Evolutionary conservation across 2,797 vertebrate genomes (phyloP).

Genomic region (Simalia tracyae): DNA sequence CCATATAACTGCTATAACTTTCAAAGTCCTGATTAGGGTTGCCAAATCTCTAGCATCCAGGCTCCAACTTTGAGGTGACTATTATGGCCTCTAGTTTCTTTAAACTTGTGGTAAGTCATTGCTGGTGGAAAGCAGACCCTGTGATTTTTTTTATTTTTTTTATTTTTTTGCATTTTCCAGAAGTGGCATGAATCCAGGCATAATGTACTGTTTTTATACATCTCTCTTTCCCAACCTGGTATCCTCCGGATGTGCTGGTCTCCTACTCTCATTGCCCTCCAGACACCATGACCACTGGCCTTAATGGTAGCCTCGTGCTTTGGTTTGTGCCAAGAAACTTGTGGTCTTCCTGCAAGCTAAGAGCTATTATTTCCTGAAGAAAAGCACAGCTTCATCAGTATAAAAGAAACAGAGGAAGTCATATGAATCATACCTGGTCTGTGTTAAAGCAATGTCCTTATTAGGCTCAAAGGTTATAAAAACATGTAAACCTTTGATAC

Average conservation of each 20-base stretch:
- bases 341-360: background rate
- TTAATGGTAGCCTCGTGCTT: background rate
- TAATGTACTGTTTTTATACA: background rate
- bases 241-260: background rate
- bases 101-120: background rate
- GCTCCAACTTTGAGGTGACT: background rate
- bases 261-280: background rate
- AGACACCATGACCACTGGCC: background rate
- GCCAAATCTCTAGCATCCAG: background rate
- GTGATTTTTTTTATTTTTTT: background rate
- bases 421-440: background rate
- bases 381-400: background rate
- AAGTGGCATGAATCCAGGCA: background rate
- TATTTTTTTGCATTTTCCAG: background rate
- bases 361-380: background rate
- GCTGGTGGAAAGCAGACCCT: background rate
- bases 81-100: background rate
- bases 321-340: constrained; percentile 6
- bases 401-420: background rate
- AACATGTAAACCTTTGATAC: background rate
- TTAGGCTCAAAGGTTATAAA: background rate
- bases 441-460: background rate
- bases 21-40: background rate
- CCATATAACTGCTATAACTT: background rate
- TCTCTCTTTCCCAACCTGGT: background rate